A percentile compares a stretch with the other conserved stretches of the same genome.
These are phyloP conservation scores for Andrena praecox DNA, from an alignment of 2,888 invertebrate species.

Conservation along the genomic window DNA sequence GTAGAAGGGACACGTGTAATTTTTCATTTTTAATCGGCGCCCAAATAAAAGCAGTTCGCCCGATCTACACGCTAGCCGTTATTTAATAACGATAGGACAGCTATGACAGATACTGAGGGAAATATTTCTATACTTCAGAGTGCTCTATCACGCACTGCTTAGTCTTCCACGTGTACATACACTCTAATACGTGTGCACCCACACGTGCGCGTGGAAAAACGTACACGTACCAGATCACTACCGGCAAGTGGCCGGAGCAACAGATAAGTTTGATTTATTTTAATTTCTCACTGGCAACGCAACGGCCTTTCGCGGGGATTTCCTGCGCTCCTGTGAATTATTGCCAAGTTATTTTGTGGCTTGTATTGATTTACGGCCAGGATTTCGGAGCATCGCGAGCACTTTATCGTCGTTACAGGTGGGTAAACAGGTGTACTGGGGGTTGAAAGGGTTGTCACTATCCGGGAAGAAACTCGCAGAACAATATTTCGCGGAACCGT, in stretches of 20 bases:
- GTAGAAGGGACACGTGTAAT: not conserved
- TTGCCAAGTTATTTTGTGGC: slow-evolving; percentile 80
- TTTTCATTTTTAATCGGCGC: not conserved
- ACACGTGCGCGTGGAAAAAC: slow-evolving; percentile 8
- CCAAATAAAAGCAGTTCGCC: not conserved
- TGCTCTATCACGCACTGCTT: slow-evolving; percentile 73
- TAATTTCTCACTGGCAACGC: slow-evolving; percentile 78
- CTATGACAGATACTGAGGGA: slow-evolving; percentile 69
- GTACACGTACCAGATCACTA: slow-evolving; percentile 76
- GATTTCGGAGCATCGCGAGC: slow-evolving; percentile 73
- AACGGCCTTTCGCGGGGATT: slow-evolving; percentile 63
- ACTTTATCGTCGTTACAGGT: slow-evolving; percentile 78
- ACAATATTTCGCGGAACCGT: slow-evolving; percentile 11
- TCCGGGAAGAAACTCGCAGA: slow-evolving; percentile 2
- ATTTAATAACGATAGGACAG: slow-evolving; percentile 64
- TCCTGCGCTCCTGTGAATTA: slow-evolving; percentile 72
- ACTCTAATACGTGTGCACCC: not conserved
- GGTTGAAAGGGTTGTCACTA: slow-evolving; percentile 68
- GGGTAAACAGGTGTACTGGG: slow-evolving; percentile 71
- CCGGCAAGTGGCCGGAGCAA: slow-evolving; percentile 78
- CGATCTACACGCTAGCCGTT: slow-evolving; percentile 24
- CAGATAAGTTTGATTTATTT: slow-evolving; percentile 84
- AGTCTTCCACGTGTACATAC: slow-evolving; percentile 56
- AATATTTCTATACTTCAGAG: slow-evolving; percentile 64
- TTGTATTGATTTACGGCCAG: slow-evolving; percentile 79